Evolutionary conservation across 2,888 invertebrate species (phyloP).

Genomic region (Hartigia nigra): DNA sequence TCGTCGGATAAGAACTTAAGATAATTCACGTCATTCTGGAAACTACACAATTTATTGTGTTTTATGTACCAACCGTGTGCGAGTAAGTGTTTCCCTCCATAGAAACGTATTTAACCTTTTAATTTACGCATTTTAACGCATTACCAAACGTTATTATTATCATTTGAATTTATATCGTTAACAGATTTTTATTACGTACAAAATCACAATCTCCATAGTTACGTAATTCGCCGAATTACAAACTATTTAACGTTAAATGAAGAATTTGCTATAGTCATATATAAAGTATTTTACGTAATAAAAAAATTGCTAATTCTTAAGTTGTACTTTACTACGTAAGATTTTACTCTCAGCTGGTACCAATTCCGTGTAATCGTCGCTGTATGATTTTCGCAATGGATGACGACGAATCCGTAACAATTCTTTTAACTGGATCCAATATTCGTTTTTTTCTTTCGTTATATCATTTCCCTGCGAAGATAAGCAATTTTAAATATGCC

Average conservation of each 20-base stretch:
- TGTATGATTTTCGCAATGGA: neutral
- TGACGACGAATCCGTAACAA: slow-evolving; percentile 8
- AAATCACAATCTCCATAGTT: neutral
- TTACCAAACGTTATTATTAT: neutral
- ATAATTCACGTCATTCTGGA: neutral
- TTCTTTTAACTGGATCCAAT: slow-evolving; percentile 28
- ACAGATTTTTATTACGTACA: neutral
- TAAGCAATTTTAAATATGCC: neutral
- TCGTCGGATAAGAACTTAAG: neutral
- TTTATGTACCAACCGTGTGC: neutral
- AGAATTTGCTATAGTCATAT: neutral
- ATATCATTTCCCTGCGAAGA: slow-evolving; percentile 34
- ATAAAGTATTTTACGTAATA: neutral
- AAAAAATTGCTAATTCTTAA: neutral
- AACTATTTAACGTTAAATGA: neutral
- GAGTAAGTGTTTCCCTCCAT: neutral
- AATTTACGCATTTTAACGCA: neutral
- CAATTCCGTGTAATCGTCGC: neutral
- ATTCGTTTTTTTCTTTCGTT: slow-evolving; percentile 14
- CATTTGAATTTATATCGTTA: neutral
- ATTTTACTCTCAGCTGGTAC: neutral
- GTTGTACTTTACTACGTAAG: neutral
- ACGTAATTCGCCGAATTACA: neutral
- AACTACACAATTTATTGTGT: neutral
- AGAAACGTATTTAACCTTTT: neutral